Conservation (phyloP, 1,140 invertebrate genomes). For the Cepaea nemoralis region DNA sequence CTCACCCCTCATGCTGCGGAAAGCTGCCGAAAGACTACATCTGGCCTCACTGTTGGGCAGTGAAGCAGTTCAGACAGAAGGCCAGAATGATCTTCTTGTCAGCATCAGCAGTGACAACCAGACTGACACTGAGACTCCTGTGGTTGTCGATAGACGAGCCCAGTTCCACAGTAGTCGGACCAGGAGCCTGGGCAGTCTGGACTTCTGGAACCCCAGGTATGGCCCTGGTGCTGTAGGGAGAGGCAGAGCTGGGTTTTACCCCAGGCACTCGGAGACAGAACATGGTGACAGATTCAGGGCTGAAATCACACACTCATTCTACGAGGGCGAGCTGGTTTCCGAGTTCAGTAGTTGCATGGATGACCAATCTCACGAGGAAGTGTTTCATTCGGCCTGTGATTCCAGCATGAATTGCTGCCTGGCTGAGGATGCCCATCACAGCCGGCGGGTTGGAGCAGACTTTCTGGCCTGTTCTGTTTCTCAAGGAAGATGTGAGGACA, state of each 20-base stretch:
- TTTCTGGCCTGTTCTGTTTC: too few species aligned
- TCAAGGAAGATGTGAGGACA: neutral
- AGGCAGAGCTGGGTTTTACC: neutral
- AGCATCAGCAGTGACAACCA: neutral
- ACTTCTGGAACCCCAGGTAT: slow-evolving; percentile 19
- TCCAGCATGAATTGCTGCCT: neutral
- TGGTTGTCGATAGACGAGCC: neutral
- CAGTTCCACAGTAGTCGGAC: slow-evolving; percentile 6
- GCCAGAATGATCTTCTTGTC: neutral
- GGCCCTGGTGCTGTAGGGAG: neutral
- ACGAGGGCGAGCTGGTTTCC: neutral
- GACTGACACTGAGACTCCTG: neutral
- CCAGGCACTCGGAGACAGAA: neutral
- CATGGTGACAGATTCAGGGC: neutral
- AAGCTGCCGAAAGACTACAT: slow-evolving; percentile 63
- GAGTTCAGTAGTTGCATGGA: neutral
- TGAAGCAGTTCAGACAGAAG: slow-evolving; percentile 4
- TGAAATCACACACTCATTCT: neutral
- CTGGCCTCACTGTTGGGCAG: slow-evolving; percentile 63
- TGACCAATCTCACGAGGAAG: neutral
- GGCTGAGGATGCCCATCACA: neutral
- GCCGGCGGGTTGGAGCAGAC: too few species aligned
- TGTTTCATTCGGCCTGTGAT: neutral
- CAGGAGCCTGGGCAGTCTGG: slow-evolving; percentile 11
- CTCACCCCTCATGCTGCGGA: slow-evolving; percentile 63